A percentile compares a stretch with the other conserved stretches of the same genome.
Evolutionary conservation across 2,113 vertebrate genomes (phyloP).

Genomic region (Psittacula cyanocephala): DNA sequence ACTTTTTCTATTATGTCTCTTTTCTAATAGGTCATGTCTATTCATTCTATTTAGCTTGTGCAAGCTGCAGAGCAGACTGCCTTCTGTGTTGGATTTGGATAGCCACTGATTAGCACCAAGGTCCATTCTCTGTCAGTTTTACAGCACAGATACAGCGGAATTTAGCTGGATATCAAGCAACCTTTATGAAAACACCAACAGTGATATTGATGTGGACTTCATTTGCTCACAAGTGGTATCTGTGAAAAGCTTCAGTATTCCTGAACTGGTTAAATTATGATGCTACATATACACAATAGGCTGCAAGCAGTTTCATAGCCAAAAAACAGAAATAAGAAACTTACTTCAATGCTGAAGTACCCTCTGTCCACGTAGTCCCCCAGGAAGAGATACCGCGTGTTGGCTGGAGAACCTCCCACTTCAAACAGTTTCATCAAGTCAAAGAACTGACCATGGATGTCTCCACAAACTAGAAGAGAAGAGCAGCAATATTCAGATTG

Average conservation of each 20-base stretch:
- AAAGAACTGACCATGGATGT: slow-evolving; percentile 99
- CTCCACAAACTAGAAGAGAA: slow-evolving; percentile 89
- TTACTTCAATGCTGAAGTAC: slow-evolving; percentile 99
- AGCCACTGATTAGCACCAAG: neutral
- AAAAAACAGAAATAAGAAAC: slow-evolving; percentile 51
- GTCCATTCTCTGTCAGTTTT: neutral
- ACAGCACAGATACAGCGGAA: neutral
- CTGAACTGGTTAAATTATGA: neutral
- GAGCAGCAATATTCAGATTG: neutral
- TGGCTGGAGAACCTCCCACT: slow-evolving; percentile 97
- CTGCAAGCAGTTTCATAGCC: neutral
- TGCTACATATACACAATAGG: neutral
- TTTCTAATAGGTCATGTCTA: neutral
- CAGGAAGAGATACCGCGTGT: slow-evolving; percentile 97
- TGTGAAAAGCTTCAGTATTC: neutral
- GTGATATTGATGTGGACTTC: neutral
- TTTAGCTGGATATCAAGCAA: neutral
- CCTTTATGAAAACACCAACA: neutral
- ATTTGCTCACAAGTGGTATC: neutral
- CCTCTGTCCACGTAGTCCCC: slow-evolving; percentile 99
- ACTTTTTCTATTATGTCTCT: neutral
- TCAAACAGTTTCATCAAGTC: slow-evolving; percentile 99
- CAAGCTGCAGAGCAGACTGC: neutral
- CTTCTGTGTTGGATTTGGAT: neutral
- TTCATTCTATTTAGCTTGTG: neutral